A percentile compares a stretch with the other conserved stretches of the same genome.
These are phyloP conservation scores for Sparidentex hasta DNA, from an alignment of 2,797 vertebrate genomes.

Conservation along the genomic window DNA sequence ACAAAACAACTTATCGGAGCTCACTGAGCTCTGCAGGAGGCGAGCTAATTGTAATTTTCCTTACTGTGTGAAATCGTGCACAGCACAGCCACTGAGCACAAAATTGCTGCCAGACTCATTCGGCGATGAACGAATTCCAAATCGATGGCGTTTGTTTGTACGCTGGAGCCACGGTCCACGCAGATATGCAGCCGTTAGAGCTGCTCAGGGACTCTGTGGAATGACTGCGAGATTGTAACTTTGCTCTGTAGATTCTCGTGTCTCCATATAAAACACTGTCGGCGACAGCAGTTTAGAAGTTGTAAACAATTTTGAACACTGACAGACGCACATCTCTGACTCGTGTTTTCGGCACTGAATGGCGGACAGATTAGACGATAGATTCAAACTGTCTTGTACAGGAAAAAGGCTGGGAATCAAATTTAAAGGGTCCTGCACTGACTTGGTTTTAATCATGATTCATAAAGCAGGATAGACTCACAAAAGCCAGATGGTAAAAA, in stretches of 20 bases:
- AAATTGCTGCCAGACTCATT: constrained; percentile 10
- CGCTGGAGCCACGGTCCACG: not conserved
- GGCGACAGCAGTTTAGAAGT: not conserved
- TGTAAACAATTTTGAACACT: constrained; percentile 15
- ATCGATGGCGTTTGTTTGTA: constrained; percentile 5
- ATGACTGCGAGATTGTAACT: constrained; percentile 29
- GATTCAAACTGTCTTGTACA: not conserved
- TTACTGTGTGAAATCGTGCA: constrained; percentile 28
- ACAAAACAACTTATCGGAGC: constrained; percentile 6
- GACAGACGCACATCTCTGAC: constrained; percentile 16
- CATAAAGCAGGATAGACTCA: constrained; percentile 3
- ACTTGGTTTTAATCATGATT: constrained; percentile 17
- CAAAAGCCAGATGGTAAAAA: not conserved
- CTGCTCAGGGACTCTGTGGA: not conserved
- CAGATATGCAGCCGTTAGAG: not conserved
- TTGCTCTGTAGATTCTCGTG: not conserved
- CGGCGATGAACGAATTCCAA: constrained; percentile 2
- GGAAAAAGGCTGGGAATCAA: not conserved
- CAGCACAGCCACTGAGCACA: constrained; percentile 6
- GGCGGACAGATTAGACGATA: not conserved
- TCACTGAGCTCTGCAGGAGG: constrained; percentile 6
- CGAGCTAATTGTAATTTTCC: constrained; percentile 4
- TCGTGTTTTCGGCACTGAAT: not conserved
- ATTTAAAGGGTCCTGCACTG: constrained; percentile 47
- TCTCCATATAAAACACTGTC: not conserved